These are phyloP conservation scores for Acanthosepion pharaonis DNA, from an alignment of 2,888 invertebrate genomes.

Conservation along the genomic window DNA sequence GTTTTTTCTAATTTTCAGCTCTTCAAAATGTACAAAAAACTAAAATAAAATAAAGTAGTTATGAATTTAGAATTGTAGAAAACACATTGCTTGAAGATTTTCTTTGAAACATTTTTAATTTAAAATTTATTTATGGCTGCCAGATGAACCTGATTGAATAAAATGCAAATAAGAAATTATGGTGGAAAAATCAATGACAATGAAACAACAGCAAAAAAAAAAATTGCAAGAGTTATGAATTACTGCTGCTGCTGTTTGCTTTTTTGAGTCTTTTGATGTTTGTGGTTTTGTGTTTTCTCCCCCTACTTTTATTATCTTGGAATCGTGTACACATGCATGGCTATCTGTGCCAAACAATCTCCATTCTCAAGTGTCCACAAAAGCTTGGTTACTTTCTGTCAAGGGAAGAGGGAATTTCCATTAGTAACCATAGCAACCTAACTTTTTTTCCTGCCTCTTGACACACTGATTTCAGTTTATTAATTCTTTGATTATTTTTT, in stretches of 20 bases:
- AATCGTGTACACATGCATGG: not conserved
- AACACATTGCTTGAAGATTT: not conserved
- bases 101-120: not conserved
- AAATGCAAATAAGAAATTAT: not conserved
- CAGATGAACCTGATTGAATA: not conserved
- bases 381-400: not conserved
- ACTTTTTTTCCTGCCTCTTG: too few relatives aligned
- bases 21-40: not conserved
- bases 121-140: not conserved
- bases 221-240: not conserved
- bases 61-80: not conserved
- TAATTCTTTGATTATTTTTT: not conserved
- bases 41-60: not conserved
- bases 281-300: not conserved
- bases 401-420: not conserved
- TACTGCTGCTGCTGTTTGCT: not conserved
- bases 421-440: slow-evolving; percentile 13
- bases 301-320: not conserved
- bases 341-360: slow-evolving; percentile 33
- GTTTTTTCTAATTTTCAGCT: not conserved
- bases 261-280: not conserved
- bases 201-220: not conserved
- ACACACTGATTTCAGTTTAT: not conserved
- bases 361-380: not conserved
- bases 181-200: not conserved